Conservation (phyloP, 1,140 invertebrate genomes). For the Wiebesia pumilae region DNA sequence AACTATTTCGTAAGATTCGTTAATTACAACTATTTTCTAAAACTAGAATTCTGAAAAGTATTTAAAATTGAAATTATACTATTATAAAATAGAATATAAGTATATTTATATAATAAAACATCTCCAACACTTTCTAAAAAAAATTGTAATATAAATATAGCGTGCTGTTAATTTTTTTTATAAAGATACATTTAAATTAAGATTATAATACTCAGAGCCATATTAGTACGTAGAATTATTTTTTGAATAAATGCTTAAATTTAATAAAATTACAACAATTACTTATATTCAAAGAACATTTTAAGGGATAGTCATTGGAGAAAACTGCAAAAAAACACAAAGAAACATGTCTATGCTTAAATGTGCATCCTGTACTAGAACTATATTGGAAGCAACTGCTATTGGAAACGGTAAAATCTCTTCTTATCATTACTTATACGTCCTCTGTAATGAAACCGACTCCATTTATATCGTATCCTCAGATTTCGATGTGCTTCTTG, state of each 20-base stretch:
- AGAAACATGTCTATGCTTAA: background rate
- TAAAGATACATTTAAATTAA: too few species aligned
- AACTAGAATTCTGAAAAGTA: background rate
- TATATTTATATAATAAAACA: too few species aligned
- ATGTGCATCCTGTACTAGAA: background rate
- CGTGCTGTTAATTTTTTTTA: too few species aligned
- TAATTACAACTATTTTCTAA: background rate
- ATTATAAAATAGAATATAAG: too few species aligned
- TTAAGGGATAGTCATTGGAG: too few species aligned
- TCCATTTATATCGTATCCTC: slow-evolving; percentile 1
- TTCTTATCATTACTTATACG: background rate
- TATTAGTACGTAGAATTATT: background rate
- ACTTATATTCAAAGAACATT: background rate
- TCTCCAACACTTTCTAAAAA: too few species aligned
- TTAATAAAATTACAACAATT: background rate
- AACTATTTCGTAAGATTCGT: background rate
- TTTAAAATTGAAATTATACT: too few species aligned
- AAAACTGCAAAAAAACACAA: background rate
- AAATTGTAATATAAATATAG: too few species aligned
- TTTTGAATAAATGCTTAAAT: background rate
- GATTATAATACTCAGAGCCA: background rate
- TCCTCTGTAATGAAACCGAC: background rate
- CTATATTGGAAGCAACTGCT: background rate
- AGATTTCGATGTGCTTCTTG: slow-evolving; percentile 18
- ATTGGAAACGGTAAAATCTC: slow-evolving; percentile 23